Evolutionary conservation across 2,113 vertebrate genomes (phyloP), one percentile per base, ranked within the genome.

Genomic region (Athene noctua): DNA sequence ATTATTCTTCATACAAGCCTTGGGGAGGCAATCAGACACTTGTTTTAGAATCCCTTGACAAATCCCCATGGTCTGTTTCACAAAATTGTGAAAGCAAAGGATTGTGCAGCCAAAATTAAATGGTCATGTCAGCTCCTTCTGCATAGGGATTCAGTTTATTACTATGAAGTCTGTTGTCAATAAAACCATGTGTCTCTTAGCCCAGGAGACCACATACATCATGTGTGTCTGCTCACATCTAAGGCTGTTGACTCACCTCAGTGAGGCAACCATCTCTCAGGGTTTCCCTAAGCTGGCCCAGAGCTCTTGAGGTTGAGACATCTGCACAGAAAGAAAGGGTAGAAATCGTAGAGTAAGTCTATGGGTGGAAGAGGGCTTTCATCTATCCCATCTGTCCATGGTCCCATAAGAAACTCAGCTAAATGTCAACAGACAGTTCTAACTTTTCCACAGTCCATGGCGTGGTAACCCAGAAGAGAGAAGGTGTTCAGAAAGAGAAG

Each of bases 21-120:
- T 70, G 2, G 34, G 72, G 68, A 92, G 65, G 57, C 65, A 88
- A 93, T 80, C 63, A 92, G 85, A 91, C 80, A 92, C 83, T 92
- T 81, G 65, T 71, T 95, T 95, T 65, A 89, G 73, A 74, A 63
- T 51, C 61, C 57, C 70, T 90, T 94, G 51, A 95, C 66, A 95
- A 94, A 94, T 88, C 22, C 32, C 17, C 17, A 7, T 46, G 32
- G 40, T 92, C 52, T 46, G 18, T 46, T 89, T 87, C 54, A 77
- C 8, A 46, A 55, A 94, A 85, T 44, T 79, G 52, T 91, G 87
- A 85, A 92, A 94, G 57, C 61, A 59, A 82, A 79, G 34, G 40
- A 52, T 42, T 80, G 13, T 93, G 78, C 46, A 90, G 93, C 34
- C 91, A 91, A 67, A 89, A 84, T 52, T 79, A 91, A 79, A 92